phyloP scores from a whole-genome alignment of 2,113 vertebrate genomes.

The Indri indri region DNA sequence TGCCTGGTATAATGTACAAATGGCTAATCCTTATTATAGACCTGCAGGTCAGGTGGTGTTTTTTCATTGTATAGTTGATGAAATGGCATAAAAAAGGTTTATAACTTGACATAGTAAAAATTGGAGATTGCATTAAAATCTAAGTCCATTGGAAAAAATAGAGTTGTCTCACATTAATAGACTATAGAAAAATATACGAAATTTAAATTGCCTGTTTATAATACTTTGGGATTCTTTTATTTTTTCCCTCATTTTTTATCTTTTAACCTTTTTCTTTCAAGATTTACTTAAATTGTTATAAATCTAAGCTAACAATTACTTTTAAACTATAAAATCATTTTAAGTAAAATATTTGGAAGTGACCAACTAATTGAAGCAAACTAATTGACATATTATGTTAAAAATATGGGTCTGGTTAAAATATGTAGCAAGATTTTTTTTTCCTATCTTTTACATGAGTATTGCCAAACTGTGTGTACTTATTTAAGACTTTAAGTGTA shows the following conservation, averaged over 20 bases:
- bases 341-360: neutral
- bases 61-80: neutral
- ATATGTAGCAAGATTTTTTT: neutral
- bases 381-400: neutral
- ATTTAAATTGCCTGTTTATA: neutral
- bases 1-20: neutral
- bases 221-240: neutral
- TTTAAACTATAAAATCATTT: neutral
- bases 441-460: neutral
- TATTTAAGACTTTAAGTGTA: neutral
- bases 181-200: neutral
- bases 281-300: neutral
- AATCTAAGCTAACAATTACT: neutral
- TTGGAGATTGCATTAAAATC: neutral
- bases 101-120: neutral
- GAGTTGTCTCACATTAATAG: neutral
- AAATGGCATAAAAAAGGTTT: neutral
- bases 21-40: neutral
- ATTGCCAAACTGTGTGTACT: neutral
- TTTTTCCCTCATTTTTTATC: neutral
- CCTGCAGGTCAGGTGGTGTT: neutral
- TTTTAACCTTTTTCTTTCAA: neutral
- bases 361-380: neutral
- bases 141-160: neutral
- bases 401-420: neutral